Evolutionary conservation across 1,140 invertebrate species (phyloP).

Genomic region (Procambarus clarkii): DNA sequence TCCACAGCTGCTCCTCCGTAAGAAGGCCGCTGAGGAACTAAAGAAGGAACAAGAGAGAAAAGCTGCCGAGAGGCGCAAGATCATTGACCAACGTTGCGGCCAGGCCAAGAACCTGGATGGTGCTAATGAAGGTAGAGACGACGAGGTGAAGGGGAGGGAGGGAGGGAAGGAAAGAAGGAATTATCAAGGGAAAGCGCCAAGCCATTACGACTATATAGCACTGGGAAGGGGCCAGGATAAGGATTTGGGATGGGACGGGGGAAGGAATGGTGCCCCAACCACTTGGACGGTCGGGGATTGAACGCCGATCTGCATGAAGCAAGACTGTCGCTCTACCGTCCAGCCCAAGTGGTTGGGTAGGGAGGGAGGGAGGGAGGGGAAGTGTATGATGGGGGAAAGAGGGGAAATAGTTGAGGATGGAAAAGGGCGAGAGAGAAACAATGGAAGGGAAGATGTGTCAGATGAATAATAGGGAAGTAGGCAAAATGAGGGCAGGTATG

Average conservation of each 20-base stretch:
- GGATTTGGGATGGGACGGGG: too few species aligned
- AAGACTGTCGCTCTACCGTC: too few species aligned
- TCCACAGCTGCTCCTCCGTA: slow-evolving; percentile 91
- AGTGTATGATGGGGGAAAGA: background rate
- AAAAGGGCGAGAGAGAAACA: background rate
- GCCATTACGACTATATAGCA: too few species aligned
- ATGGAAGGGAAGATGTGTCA: background rate
- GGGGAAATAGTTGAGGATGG: too few species aligned
- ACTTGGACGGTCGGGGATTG: too few species aligned
- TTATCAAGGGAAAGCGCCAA: too few species aligned
- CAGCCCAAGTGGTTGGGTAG: too few species aligned
- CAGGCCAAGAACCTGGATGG: slow-evolving; percentile 92
- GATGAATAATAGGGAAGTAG: too few species aligned
- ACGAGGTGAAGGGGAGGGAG: slow-evolving; percentile 19
- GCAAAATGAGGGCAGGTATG: too few species aligned
- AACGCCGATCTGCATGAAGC: too few species aligned
- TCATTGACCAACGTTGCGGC: slow-evolving; percentile 96
- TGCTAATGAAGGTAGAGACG: slow-evolving; percentile 86
- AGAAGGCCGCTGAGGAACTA: slow-evolving; percentile 99
- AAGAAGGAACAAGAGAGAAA: slow-evolving; percentile 99
- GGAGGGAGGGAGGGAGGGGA: background rate
- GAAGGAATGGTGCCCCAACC: too few species aligned
- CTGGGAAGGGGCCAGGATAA: too few species aligned
- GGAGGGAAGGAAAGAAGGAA: background rate
- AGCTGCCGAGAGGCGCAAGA: slow-evolving; percentile 96